Conservation (phyloP, 2,888 invertebrate species). For the Drosophila rellima region DNA sequence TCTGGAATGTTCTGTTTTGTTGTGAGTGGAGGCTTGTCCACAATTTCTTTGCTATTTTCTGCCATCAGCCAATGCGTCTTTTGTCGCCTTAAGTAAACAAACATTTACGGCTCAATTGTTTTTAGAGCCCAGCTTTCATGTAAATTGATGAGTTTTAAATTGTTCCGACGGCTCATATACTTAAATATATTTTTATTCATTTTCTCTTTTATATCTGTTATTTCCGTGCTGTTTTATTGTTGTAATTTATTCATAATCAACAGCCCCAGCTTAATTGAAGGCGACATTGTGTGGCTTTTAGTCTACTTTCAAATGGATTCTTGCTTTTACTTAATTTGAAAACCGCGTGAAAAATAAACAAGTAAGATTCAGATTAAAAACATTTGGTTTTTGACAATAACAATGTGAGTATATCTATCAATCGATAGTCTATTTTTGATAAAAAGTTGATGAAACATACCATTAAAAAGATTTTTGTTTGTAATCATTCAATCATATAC, state of each 20-base stretch:
- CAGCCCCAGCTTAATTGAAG: conserved; percentile 53
- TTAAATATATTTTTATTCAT: background rate
- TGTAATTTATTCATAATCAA: conserved; percentile 63
- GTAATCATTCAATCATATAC: no score
- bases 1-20: conserved; percentile 7
- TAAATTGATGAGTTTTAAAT: conserved; percentile 78
- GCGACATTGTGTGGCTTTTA: conserved; percentile 7
- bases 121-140: conserved; percentile 57
- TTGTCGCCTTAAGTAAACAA: conserved; percentile 66
- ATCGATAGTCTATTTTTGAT: no score
- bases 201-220: conserved; percentile 8
- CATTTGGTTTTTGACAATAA: no score
- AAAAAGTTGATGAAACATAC: no score
- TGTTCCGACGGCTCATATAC: conserved; percentile 34
- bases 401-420: no score
- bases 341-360: background rate
- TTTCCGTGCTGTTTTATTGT: conserved; percentile 26
- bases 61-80: conserved; percentile 17
- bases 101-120: conserved; percentile 74
- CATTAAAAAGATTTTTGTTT: no score
- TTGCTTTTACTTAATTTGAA: background rate
- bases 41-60: conserved; percentile 29
- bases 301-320: background rate
- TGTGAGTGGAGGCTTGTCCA: conserved; percentile 3
- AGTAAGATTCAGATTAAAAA: no score